Evolutionary conservation across 1,140 invertebrate genomes (phyloP).

Genomic region (Euwallacea similis): DNA sequence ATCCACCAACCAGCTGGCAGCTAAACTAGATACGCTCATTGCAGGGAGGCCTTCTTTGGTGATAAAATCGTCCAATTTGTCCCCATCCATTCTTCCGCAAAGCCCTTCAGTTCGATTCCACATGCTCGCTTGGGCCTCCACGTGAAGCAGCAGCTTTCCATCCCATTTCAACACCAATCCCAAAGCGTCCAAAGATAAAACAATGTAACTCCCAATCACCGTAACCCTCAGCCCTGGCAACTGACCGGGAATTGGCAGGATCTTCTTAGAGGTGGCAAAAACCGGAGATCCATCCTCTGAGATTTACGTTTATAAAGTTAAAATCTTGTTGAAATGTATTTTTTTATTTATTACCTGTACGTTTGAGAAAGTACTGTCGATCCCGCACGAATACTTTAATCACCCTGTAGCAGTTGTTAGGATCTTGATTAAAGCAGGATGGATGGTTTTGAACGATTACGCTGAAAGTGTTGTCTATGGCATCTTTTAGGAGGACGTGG

Average conservation of each 20-base stretch:
- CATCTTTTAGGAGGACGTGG: constrained; percentile 68
- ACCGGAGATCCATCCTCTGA: constrained; percentile 58
- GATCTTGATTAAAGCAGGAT: constrained; percentile 43
- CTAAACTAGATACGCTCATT: constrained; percentile 59
- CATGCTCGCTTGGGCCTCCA: constrained; percentile 59
- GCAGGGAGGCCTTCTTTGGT: constrained; percentile 60
- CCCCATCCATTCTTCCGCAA: constrained; percentile 77
- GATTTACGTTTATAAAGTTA: constrained; percentile 13
- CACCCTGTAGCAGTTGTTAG: constrained; percentile 59
- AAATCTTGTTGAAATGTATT: constrained; percentile 7
- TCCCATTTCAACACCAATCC: constrained; percentile 80
- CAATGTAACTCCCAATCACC: constrained; percentile 67
- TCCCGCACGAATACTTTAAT: constrained; percentile 70
- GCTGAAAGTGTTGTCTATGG: constrained; percentile 66
- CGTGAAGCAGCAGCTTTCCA: constrained; percentile 49
- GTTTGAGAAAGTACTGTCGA: constrained; percentile 65
- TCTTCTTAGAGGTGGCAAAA: constrained; percentile 59
- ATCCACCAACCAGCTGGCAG: constrained; percentile 68
- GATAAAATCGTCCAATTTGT: constrained; percentile 68
- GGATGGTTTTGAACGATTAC: constrained; percentile 63
- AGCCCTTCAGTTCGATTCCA: constrained; percentile 81
- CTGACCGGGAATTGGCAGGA: constrained; percentile 68
- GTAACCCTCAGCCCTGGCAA: constrained; percentile 69
- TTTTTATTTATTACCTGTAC: constrained; percentile 52
- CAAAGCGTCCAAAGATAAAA: constrained; percentile 66